Base-by-base conservation (phyloP, 2,797 vertebrate species). In the Triplophysa yarkandensis region DNA sequence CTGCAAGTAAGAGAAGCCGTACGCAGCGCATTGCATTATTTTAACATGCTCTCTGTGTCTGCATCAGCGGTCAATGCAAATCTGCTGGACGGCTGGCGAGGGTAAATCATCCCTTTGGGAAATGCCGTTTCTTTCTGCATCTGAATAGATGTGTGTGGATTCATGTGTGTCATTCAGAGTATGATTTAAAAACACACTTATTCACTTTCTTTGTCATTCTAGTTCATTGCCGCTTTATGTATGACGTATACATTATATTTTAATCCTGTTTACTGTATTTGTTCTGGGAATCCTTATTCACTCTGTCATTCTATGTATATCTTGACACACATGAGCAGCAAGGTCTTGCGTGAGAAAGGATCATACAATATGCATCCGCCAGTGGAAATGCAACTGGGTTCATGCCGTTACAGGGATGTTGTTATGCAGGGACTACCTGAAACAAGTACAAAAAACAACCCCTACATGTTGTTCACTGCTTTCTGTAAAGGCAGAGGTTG, bases 291-390 rank as follows among this genome's bases (percentile, higher is more conserved):
- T 54, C 55, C 36, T 30, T 34, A 50, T 21, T 34, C 36, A 9
- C 27, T 34, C 25, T 16, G 6, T 66, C 50, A 55, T 44, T 25
- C 19, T 28, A 48, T 32, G 54, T n/a, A 25, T 25, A 44, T 52
- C 19, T 34, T 36, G 41, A 50, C 14, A 50, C 27, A 46, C 60
- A 65, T 46, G 30, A 2, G 27, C 41, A 28, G 7, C 13, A 14
- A 32, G 54, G 48, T 14, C 30, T 66, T 60, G 77, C 36, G 57
- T 74, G 70, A 55, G 36, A 74, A 68, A 44, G 30, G 17, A 11
- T 30, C 36, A 72, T 72, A 34, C 66, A 41, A 62, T 27, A 68
- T n/a, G 25, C 54, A 39, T 77, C 4, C 46, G 46, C 68, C 58
- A 58, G 39, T 16, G 23, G 11, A 48, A 63, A 25, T 72, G 43